Evolutionary conservation across 2,888 invertebrate genomes (phyloP), one percentile per base, ranked within the genome.

Genomic region (Ctena decussata): DNA sequence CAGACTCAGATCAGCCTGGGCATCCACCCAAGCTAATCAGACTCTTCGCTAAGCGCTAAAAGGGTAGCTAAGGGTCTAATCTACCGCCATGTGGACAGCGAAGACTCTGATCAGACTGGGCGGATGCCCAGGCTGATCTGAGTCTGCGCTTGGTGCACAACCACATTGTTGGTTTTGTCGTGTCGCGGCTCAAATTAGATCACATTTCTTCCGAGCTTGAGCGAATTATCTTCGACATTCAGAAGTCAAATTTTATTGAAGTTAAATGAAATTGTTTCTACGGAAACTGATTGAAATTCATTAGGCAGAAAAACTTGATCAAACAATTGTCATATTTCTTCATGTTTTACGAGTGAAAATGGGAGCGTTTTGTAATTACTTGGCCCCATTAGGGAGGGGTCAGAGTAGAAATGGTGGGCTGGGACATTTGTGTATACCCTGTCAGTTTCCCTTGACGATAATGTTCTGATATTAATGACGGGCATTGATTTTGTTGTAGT

Each of bases 341-440:
- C 76, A 65, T 80, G 75, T 82, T 87, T 82, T 82, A 77, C 80
- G 82, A 73, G 77, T 79, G 53, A 82, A 77, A 82, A 84, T 82
- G 77, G 84, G 77, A 65, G 85, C 82, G 82, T 84, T 84, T 85
- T 88, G 79, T 85, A 88, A 88, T 88, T 88, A 78, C 84, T 84
- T 88, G 88, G 78, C 85, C 86, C 85, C 86, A 88, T 88, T 88
- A 88, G 80, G 80, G 65, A 77, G 75, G 86, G 88, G 88, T 85
- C 88, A 88, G 57, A 77, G 77, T 80, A 77, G 85, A 86, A 87
- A 88, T 86, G 77, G 81, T 69, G 84, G 82, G 65, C 70, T 77
- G 84, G 84, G 80, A 82, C 79, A 72, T 78, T 77, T 79, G 77
- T 77, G 80, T 69, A 76, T 77, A 73, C 82, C 84, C 78, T 88